These are phyloP conservation scores for Dastarcus helophoroides DNA, from an alignment of 2,888 invertebrate genomes.

Conservation along the genomic window DNA sequence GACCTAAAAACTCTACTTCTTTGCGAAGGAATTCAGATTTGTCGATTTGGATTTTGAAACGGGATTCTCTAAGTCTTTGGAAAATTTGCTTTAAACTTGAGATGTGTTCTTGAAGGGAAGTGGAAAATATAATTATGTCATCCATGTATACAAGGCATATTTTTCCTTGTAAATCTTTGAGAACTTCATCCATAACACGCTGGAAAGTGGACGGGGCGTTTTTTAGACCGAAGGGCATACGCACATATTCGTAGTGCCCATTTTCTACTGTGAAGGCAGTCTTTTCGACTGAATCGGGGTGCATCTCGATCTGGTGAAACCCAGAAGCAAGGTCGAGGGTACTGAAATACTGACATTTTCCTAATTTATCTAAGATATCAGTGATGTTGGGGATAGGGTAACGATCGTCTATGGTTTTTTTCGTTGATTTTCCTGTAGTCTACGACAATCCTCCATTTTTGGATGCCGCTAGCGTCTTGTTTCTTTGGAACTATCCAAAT, in stretches of 20 bases:
- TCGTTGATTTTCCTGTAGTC: slow-evolving; percentile 14
- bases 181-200: slow-evolving; percentile 16
- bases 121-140: slow-evolving; percentile 15
- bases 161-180: slow-evolving; percentile 12
- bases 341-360: slow-evolving; percentile 20
- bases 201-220: slow-evolving; percentile 21
- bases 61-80: slow-evolving; percentile 10
- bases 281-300: slow-evolving; percentile 18
- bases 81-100: slow-evolving; percentile 6
- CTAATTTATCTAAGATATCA: slow-evolving; percentile 14
- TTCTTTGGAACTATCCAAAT: slow-evolving; percentile 16
- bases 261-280: slow-evolving; percentile 22
- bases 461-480: slow-evolving; percentile 11
- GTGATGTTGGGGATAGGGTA: slow-evolving; percentile 12
- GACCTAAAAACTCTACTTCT: slow-evolving; percentile 4
- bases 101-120: too few relatives aligned
- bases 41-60: slow-evolving; percentile 5
- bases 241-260: slow-evolving; percentile 20
- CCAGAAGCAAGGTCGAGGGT: slow-evolving; percentile 26
- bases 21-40: slow-evolving; percentile 4
- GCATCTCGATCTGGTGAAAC: slow-evolving; percentile 25
- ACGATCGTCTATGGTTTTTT: slow-evolving; percentile 14
- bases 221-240: slow-evolving; percentile 23
- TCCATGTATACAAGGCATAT: slow-evolving; percentile 18
- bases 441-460: slow-evolving; percentile 15